Conservation (phyloP, 2,113 vertebrate genomes). For the Hippocampus comes region DNA sequence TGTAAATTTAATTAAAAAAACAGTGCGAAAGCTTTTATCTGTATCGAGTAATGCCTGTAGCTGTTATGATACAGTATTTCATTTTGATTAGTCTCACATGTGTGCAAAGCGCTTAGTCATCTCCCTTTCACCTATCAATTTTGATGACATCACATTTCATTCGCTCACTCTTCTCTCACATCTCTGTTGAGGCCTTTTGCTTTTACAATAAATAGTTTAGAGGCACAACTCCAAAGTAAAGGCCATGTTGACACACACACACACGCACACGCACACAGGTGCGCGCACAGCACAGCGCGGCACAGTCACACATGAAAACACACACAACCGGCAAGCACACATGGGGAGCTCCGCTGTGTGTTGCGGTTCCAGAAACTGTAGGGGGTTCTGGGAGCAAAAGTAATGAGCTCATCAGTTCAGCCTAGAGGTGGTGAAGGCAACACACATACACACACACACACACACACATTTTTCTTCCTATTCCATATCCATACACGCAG, state of each 20-base stretch:
- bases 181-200: slow-evolving; percentile 34
- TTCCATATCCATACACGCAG: slow-evolving; percentile 56
- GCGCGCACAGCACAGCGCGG: background rate
- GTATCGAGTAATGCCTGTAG: background rate
- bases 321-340: slow-evolving; percentile 4
- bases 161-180: slow-evolving; percentile 5
- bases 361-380: slow-evolving; percentile 50
- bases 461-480: slow-evolving; percentile 37
- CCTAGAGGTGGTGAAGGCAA: slow-evolving; percentile 58
- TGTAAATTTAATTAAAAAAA: background rate
- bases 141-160: background rate
- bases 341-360: slow-evolving; percentile 36
- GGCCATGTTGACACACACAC: slow-evolving; percentile 30
- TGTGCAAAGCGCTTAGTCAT: slow-evolving; percentile 8
- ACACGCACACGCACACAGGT: slow-evolving; percentile 20
- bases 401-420: slow-evolving; percentile 74
- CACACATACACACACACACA: slow-evolving; percentile 29
- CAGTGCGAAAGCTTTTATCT: background rate
- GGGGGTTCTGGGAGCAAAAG: slow-evolving; percentile 66
- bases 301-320: too few relatives aligned
- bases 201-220: slow-evolving; percentile 54
- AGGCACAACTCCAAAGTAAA: slow-evolving; percentile 45
- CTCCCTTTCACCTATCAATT: slow-evolving; percentile 14
- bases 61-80: background rate
- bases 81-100: background rate